These are phyloP conservation scores for Pseudopleuronectes americanus DNA, from an alignment of 2,797 vertebrate genomes.

Conservation along the genomic window DNA sequence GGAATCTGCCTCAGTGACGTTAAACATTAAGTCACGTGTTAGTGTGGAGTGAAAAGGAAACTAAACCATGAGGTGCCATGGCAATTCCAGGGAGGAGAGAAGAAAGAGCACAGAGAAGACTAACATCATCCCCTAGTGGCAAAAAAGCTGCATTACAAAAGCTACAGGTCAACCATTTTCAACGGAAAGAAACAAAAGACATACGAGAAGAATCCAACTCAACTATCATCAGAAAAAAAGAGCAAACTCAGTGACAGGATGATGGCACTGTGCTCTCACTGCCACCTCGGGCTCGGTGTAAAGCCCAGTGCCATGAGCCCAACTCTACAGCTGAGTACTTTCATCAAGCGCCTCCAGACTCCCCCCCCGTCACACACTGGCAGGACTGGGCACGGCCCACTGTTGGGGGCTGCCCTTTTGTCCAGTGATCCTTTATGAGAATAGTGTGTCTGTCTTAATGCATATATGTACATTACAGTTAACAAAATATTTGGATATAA, in stretches of 20 bases:
- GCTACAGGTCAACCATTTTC: conserved; percentile 73
- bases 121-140: conserved; percentile 75
- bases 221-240: conserved; percentile 78
- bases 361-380: conserved; percentile 84
- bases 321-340: conserved; percentile 83
- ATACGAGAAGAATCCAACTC: conserved; percentile 78
- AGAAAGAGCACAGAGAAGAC: conserved; percentile 82
- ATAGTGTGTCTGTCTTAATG: conserved; percentile 26
- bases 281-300: conserved; percentile 60
- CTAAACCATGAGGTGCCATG: conserved; percentile 66
- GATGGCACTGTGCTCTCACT: conserved; percentile 82
- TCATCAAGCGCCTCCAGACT: conserved; percentile 87
- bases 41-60: conserved; percentile 72
- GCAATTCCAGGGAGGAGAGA: conserved; percentile 74
- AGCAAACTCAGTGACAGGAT: conserved; percentile 83
- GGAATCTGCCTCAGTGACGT: conserved; percentile 72
- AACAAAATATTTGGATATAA: neutral
- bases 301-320: conserved; percentile 85
- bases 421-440: conserved; percentile 68
- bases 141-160: conserved; percentile 73
- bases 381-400: conserved; percentile 69
- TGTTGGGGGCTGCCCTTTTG: conserved; percentile 48
- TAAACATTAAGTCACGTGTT: conserved; percentile 75
- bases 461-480: conserved; percentile 10
- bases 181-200: conserved; percentile 66